Conservation (phyloP, 1,140 invertebrate genomes). For the Dendroctonus valens region DNA sequence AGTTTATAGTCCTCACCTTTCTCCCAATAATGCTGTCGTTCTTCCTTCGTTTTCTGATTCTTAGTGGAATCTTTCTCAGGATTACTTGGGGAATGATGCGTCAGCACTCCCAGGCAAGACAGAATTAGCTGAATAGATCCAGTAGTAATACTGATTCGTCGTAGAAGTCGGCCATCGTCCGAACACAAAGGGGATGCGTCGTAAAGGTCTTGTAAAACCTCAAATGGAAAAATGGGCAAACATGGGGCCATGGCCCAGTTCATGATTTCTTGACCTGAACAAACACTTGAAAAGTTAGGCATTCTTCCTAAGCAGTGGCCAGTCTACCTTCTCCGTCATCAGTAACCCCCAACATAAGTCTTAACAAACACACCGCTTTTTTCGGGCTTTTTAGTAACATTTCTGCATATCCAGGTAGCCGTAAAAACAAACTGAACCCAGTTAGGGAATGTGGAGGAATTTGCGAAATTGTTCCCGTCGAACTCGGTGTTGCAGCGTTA, state of each 20-base stretch:
- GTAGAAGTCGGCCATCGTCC: slow-evolving; percentile 74
- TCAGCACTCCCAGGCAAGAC: slow-evolving; percentile 84
- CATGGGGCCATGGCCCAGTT: slow-evolving; percentile 71
- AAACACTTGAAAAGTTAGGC: neutral
- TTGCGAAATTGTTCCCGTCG: slow-evolving; percentile 47
- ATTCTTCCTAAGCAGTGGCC: neutral
- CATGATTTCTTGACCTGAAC: slow-evolving; percentile 66
- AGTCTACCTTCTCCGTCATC: slow-evolving; percentile 79
- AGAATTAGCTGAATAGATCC: slow-evolving; percentile 82
- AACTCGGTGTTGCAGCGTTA: slow-evolving; percentile 49
- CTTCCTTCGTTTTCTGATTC: slow-evolving; percentile 60
- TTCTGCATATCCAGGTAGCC: slow-evolving; percentile 86
- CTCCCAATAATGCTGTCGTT: slow-evolving; percentile 90
- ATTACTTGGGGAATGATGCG: slow-evolving; percentile 65
- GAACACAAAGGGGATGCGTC: slow-evolving; percentile 76
- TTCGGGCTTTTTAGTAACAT: slow-evolving; percentile 79
- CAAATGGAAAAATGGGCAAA: slow-evolving; percentile 84
- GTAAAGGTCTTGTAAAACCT: slow-evolving; percentile 77
- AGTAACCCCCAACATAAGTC: slow-evolving; percentile 83
- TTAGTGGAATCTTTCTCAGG: slow-evolving; percentile 42
- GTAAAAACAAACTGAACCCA: slow-evolving; percentile 84
- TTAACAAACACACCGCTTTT: slow-evolving; percentile 79
- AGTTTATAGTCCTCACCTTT: slow-evolving; percentile 58
- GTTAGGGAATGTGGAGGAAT: slow-evolving; percentile 87
- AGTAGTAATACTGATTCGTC: slow-evolving; percentile 77